Conservation (phyloP, 2,888 invertebrate species). For the Agrotis ipsilon region DNA sequence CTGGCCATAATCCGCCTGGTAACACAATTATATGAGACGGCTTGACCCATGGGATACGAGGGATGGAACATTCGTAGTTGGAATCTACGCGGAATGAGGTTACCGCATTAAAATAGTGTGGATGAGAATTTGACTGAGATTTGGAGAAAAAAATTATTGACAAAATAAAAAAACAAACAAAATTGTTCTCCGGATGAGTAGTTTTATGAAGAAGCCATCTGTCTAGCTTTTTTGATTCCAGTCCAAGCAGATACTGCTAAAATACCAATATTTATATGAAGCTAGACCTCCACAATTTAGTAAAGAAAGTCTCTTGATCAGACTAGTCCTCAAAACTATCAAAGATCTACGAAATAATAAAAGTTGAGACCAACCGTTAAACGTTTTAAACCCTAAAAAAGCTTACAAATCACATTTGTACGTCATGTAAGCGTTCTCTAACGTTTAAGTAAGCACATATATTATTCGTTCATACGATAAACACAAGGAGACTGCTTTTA, state of each 20-base stretch:
- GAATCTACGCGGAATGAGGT: slow-evolving; percentile 5
- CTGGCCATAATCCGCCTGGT: slow-evolving; percentile 32
- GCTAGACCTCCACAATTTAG: too few species aligned
- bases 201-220: too few species aligned
- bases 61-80: slow-evolving; percentile 26
- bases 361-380: too few species aligned
- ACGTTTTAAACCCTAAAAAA: too few species aligned
- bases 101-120: slow-evolving; percentile 3
- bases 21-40: slow-evolving; percentile 40
- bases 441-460: slow-evolving; percentile 35
- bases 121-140: neutral
- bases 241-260: too few species aligned
- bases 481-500: slow-evolving; percentile 60
- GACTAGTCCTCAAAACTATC: too few species aligned
- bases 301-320: too few species aligned
- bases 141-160: neutral
- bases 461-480: slow-evolving; percentile 55
- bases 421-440: slow-evolving; percentile 3
- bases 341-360: too few species aligned
- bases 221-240: too few species aligned
- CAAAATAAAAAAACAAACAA: too few species aligned
- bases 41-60: slow-evolving; percentile 22
- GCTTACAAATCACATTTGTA: neutral
- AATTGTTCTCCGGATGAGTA: neutral
- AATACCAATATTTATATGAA: too few species aligned